Evolutionary conservation across 2,113 vertebrate species (phyloP), one percentile per base, ranked within the genome.

Genomic region (Sclerurus mexicanus): DNA sequence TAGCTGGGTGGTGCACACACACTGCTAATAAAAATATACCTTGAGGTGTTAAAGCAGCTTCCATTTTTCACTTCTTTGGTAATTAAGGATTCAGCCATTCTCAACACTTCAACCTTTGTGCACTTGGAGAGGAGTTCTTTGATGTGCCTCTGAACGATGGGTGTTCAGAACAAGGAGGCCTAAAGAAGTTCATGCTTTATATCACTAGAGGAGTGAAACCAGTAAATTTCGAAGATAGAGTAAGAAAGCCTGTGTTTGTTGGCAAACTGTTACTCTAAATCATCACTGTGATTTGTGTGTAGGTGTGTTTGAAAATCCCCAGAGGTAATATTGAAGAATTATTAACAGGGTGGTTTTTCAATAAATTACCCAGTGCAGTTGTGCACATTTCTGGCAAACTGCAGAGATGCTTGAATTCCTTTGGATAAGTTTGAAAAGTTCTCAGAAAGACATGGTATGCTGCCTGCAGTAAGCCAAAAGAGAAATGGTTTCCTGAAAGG

Each of bases 221-320:
- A 59, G 55, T 90, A 90, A 66, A 81, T 96, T 91, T 46, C 77
- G 69, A 63, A 96, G 85, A 55, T 64, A 74, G 47, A 59, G 30
- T 71, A 42, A 67, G 72, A 87, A 82, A 72, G 62, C 33, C 52
- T 84, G 72, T 74, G n/a, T 80, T 90, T 88, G 85, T 88, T 94
- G 92, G 71, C 87, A 92, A 55, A 74, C 73, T 62, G 62, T 56
- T 95, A 39, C 85, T 76, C 85, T 87, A 71, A 90, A 93, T 90
- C 74, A 80, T 85, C 2, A 1, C 19, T 49, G 75, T 59, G 95
- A 55, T 58, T 76, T 2, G 1, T 77, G 74, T 88, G 85, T 71
- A 89, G 87, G 79, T 88, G 68, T 88, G 31, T 49, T 55, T 90
- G 85, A 94, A 84, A 92, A 94, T 80, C 80, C 82, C 72, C 83